Percentiles rank a stretch among this genome's conserved stretches.
Conservation (phyloP, 2,797 vertebrate genomes). For the Ambastaia sidthimunki region DNA sequence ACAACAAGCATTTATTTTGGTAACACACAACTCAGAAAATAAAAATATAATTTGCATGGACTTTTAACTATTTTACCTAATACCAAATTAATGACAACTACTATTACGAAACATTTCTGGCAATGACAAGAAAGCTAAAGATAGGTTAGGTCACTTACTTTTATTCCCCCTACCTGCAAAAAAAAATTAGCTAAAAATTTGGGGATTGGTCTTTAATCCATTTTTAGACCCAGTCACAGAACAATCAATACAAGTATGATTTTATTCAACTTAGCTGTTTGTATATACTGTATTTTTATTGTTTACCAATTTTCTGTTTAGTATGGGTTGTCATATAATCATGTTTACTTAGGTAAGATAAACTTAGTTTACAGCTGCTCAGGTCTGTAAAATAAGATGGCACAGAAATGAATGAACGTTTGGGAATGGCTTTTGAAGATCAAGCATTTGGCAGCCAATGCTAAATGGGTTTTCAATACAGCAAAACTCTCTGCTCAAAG, state of each 20-base stretch:
- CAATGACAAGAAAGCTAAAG: constrained; percentile 3
- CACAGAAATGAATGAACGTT: constrained; percentile 8
- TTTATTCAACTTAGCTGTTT: no score
- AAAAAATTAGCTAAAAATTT: no score
- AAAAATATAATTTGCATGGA: constrained; percentile 55
- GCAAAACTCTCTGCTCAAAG: constrained; percentile 63
- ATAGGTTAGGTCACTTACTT: background rate
- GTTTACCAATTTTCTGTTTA: background rate
- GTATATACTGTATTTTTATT: background rate
- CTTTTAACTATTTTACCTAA: constrained; percentile 39
- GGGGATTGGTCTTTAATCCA: no score
- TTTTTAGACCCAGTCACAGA: no score
- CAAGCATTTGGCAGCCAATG: constrained; percentile 64
- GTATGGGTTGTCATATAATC: background rate
- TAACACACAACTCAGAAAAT: constrained; percentile 48
- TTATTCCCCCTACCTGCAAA: background rate
- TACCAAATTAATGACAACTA: constrained; percentile 31
- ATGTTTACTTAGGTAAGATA: background rate
- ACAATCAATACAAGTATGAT: no score
- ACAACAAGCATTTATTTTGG: constrained; percentile 66
- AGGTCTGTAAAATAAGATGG: background rate
- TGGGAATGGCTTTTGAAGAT: constrained; percentile 64
- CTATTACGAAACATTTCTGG: constrained; percentile 27
- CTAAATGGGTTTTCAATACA: constrained; percentile 65
- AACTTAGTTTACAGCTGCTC: background rate